Evolutionary conservation across 2,888 invertebrate species (phyloP).

Genomic region (Kuschelorhynchus macadamiae): DNA sequence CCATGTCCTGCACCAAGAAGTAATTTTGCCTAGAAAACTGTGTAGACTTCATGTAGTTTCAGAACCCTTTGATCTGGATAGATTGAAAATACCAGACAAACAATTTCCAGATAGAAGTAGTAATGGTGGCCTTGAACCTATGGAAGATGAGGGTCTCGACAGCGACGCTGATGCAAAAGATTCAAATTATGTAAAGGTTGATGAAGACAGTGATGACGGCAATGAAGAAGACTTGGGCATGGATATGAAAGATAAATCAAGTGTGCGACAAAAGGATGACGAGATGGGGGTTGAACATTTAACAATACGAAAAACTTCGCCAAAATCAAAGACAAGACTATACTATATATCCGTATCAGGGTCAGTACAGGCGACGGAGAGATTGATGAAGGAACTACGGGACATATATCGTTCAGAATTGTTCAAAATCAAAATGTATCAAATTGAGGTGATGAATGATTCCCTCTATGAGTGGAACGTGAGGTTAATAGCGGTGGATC

Average conservation of each 20-base stretch:
- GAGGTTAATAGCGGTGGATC: constrained; percentile 95
- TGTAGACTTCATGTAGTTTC: constrained; percentile 94
- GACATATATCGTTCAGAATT: constrained; percentile 98
- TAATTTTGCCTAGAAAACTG: constrained; percentile 91
- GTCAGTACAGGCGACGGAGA: constrained; percentile 98
- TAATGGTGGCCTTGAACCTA: constrained; percentile 63
- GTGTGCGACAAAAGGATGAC: constrained; percentile 82
- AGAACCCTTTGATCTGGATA: constrained; percentile 92
- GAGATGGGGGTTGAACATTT: constrained; percentile 92
- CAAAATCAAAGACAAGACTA: constrained; percentile 98
- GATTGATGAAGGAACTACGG: constrained; percentile 98
- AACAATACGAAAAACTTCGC: constrained; percentile 91
- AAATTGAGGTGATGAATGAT: constrained; percentile 96
- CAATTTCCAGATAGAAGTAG: constrained; percentile 62
- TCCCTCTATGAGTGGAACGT: constrained; percentile 99
- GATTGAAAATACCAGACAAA: constrained; percentile 76
- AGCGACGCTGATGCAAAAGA: constrained; percentile 63
- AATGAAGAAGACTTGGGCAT: constrained; percentile 85
- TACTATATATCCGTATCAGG: constrained; percentile 94
- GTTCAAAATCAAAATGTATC: constrained; percentile 91
- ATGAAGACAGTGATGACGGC: constrained; percentile 78
- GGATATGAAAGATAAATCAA: constrained; percentile 92
- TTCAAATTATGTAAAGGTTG: constrained; percentile 61
- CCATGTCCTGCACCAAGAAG: constrained; percentile 89
- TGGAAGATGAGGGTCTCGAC: constrained; percentile 68